Evolutionary conservation across 2,888 invertebrate species (phyloP), one percentile per base, ranked within the genome.

Genomic region (Oscheius sp.): DNA sequence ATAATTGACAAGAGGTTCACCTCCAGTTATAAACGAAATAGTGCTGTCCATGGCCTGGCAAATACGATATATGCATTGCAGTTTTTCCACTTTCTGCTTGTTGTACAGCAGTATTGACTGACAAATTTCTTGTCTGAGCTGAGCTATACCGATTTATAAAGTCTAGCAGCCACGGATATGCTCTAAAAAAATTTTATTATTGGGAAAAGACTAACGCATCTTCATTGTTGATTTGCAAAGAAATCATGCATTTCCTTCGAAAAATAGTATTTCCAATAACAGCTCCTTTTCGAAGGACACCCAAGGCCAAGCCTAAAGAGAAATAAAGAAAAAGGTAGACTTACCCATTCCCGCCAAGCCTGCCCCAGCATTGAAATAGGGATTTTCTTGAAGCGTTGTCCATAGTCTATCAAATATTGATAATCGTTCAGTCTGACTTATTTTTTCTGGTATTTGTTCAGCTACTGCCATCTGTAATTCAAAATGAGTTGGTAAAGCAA

Each of bases 111-210:
- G 78, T 75, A 45, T 73, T 75, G 3, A 78, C 81, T 0, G 82
- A 77, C 6, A 84, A 66, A 45, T 74, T 74, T 20, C 80, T 64
- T 0, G 84, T 81, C 46, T 81, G 81, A 3, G 71, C 68, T 6
- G 74, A 71, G 64, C 82, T 82, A 55, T 76, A 66, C 61, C 75
- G 74, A 69, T 85, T 85, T 70, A 85, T 83, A 66, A 80, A 84
- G 63, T 84, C 82, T 34, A 85, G 70, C 8, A 85, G 74, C 83
- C 85, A 85, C 6, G 82, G 80, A 61, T 85, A 85, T 0, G 82
- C 74, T 0, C 85, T 85, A 52, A 58, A 58, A 27, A 67, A 61
- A 15, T 31, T 37, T 25, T 20, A 52, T 8, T n/a, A 10, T 20
- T 20, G 15, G 2, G 12, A 1, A 34, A 2, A 20, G 50, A 73